A percentile compares a stretch with the other conserved stretches of the same genome.
phyloP scores from a whole-genome alignment of 2,113 vertebrate species.

The Hemibagrus wyckioides region DNA sequence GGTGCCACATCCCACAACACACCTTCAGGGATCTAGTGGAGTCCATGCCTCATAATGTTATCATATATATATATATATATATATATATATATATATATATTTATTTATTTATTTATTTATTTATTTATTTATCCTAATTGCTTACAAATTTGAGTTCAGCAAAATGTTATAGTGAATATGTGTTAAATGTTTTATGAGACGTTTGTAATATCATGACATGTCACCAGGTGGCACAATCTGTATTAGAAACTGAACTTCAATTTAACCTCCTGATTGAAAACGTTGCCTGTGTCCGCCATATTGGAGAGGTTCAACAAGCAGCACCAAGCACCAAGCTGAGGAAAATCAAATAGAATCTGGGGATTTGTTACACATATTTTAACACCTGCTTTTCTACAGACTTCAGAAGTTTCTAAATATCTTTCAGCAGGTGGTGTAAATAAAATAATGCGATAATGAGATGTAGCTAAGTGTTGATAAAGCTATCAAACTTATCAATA shows the following conservation, averaged over 20 bases:
- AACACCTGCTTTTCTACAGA: background rate
- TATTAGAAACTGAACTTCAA: constrained; percentile 5
- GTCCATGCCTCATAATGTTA: too few species aligned
- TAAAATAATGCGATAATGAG: background rate
- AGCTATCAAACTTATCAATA: background rate
- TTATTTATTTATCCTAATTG: background rate
- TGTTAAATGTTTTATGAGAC: background rate
- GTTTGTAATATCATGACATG: background rate
- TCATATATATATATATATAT: background rate
- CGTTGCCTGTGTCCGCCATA: background rate
- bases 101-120: background rate
- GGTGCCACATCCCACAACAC: too few species aligned
- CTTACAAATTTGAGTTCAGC: background rate
- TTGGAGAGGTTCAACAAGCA: background rate
- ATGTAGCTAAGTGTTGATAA: background rate
- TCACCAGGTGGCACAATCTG: constrained; percentile 39
- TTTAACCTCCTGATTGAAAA: background rate
- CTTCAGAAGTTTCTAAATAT: background rate
- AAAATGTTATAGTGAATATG: background rate
- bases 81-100: background rate
- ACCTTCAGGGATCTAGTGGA: too few species aligned
- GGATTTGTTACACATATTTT: background rate
- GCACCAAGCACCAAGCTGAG: background rate
- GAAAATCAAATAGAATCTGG: background rate
- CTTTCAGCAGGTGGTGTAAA: background rate